phyloP scores from a whole-genome alignment of 2,888 invertebrate species.

The Kuschelorhynchus macadamiae region DNA sequence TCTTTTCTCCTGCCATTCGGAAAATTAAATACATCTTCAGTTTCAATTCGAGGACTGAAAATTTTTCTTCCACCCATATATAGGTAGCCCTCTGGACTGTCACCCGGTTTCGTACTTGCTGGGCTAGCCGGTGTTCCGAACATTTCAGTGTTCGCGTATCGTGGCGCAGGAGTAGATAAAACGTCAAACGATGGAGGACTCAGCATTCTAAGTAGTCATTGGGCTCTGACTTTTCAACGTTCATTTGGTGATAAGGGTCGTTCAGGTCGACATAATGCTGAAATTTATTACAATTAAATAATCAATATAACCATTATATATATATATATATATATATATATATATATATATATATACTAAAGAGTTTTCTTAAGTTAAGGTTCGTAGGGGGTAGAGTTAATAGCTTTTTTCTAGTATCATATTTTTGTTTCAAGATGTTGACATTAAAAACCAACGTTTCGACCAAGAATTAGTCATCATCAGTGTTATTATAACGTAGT shows the following conservation, averaged over 20 bases:
- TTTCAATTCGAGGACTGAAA: conserved; percentile 72
- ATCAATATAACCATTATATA: too few relatives aligned
- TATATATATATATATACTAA: too few relatives aligned
- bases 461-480: too few relatives aligned
- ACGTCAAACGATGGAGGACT: conserved; percentile 82
- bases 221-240: conserved; percentile 72
- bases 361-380: too few relatives aligned
- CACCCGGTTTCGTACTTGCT: conserved; percentile 56
- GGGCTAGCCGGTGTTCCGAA: conserved; percentile 47
- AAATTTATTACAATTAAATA: not conserved
- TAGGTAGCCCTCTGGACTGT: conserved; percentile 71
- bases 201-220: conserved; percentile 84
- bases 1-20: conserved; percentile 60
- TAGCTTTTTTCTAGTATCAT: too few relatives aligned
- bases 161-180: conserved; percentile 72
- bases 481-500: too few relatives aligned
- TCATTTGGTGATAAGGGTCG: conserved; percentile 82
- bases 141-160: conserved; percentile 53
- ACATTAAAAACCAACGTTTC: too few relatives aligned
- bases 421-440: too few relatives aligned
- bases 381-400: too few relatives aligned
- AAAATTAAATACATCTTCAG: conserved; percentile 65
- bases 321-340: too few relatives aligned
- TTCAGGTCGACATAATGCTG: conserved; percentile 93
- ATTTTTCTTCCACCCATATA: conserved; percentile 60